Evolutionary conservation across 2,797 vertebrate genomes (phyloP).

Genomic region (Pampus argenteus): DNA sequence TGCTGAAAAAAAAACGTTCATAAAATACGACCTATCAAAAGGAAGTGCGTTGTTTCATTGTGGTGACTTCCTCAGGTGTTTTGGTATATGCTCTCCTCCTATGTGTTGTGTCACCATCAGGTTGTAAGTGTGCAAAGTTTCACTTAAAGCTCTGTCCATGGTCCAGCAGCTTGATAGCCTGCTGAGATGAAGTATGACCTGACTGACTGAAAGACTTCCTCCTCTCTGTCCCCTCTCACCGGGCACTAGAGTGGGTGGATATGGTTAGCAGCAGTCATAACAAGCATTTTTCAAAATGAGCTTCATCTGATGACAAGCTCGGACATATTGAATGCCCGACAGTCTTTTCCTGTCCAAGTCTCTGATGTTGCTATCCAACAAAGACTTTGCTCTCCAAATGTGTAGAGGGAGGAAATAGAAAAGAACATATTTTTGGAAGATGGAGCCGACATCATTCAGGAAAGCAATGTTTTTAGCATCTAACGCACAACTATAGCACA

Average conservation of each 20-base stretch:
- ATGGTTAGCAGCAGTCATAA: constrained; percentile 76
- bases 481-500: constrained; percentile 52
- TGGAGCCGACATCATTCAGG: constrained; percentile 35
- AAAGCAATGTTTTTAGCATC: constrained; percentile 50
- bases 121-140: constrained; percentile 24
- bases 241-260: constrained; percentile 71
- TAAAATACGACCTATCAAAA: neutral
- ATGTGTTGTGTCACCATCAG: constrained; percentile 12
- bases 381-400: constrained; percentile 53
- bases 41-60: neutral
- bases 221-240: constrained; percentile 61
- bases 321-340: constrained; percentile 72
- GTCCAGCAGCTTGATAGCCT: constrained; percentile 54
- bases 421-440: constrained; percentile 51
- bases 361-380: constrained; percentile 67
- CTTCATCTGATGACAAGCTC: constrained; percentile 76
- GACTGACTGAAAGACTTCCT: constrained; percentile 74
- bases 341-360: constrained; percentile 70
- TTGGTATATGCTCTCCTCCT: neutral
- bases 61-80: neutral
- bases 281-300: constrained; percentile 79
- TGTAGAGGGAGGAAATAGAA: constrained; percentile 48
- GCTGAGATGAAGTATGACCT: constrained; percentile 69
- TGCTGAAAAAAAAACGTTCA: neutral
- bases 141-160: constrained; percentile 39